A percentile compares a stretch with the other conserved stretches of the same genome.
Conservation (phyloP, 92 coral and sea anemone species). For the Porites lobata region DNA sequence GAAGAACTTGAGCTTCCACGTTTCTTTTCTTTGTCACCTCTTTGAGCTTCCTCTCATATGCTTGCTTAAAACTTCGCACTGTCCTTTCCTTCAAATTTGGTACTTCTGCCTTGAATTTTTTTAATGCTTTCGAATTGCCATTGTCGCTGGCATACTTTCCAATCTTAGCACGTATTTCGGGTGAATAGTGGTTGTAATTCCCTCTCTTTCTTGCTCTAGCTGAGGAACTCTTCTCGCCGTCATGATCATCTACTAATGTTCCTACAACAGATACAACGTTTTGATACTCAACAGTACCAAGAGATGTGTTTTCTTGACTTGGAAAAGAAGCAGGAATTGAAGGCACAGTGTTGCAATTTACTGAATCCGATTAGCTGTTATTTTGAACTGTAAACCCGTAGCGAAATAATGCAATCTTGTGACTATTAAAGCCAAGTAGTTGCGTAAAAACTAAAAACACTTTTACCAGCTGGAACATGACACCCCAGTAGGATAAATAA, state of each 20-base stretch:
- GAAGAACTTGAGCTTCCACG: conserved; percentile 29
- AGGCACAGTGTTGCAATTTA: conserved; percentile 25
- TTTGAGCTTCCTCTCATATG: conserved; percentile 46
- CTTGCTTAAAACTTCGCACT: conserved; percentile 60
- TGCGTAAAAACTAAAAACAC: conserved; percentile 2
- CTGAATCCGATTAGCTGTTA: conserved; percentile 28
- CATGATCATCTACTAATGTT: conserved; percentile 33
- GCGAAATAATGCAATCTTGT: neutral
- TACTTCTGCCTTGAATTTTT: conserved; percentile 50
- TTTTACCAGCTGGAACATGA: neutral
- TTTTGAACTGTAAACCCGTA: conserved; percentile 23
- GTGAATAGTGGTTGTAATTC: conserved; percentile 52
- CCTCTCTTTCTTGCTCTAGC: conserved; percentile 27
- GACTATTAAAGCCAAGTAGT: conserved; percentile 6
- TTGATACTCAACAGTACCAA: conserved; percentile 22
- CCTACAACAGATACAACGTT: conserved; percentile 30
- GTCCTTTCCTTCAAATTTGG: conserved; percentile 47
- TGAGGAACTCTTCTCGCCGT: conserved; percentile 9
- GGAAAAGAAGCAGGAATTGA: conserved; percentile 28
- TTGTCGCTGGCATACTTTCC: conserved; percentile 64
- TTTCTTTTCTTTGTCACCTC: conserved; percentile 36
- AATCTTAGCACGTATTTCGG: conserved; percentile 65
- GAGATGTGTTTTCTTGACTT: conserved; percentile 13
- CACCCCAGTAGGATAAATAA: neutral
- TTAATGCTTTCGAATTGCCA: conserved; percentile 54